Base-by-base conservation (phyloP, 1,140 invertebrate genomes). In the Formica exsecta region DNA sequence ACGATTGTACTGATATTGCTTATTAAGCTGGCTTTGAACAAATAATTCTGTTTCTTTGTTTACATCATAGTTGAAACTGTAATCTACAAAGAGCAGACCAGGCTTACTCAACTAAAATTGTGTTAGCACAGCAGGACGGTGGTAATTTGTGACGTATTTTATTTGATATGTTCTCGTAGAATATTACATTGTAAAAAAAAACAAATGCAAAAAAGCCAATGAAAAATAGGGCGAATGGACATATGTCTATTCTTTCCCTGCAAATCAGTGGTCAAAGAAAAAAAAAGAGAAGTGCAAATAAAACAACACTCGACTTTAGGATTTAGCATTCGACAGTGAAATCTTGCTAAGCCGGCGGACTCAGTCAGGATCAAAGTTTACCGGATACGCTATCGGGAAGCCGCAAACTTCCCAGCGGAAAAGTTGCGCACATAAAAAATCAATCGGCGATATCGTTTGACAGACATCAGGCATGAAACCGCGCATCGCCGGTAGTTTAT, bases 351-450 rank as follows among this genome's bases (percentile, higher is more conserved):
- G 68, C n/a, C 41, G 62, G 16, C 32, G 22, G 44, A 87, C 38
- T 84, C 36, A 68, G 77, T 74, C 38, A 38, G 76, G 32, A 54
- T 41, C 64, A 57, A 48, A 66, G 73, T 36, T 41, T 36, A 73
- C 68, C 68, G 79, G 66, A 71, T 71, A 44, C 54, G 79, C 13
- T 59, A 41, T 71, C 51, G 66, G 66, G 48, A 2, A 83, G 38
- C 68, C 68, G 79, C 79, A 74, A 61, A 83, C 64, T 66, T 36
- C n/a, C 64, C 48, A 38, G 41, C 48, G 75, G 29, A 68, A 77
- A 85, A 79, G 75, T 85, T 85, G 75, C 9, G 64, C 38, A 38
- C 75, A 68, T 85, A 86, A 70, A 86, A 81, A 86, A 81, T 86
- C 77, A 81, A 86, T 86, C 76, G 76, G 70, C 81, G 32, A 65